Evolutionary conservation across 2,797 vertebrate species (phyloP).

Genomic region (Neosilurus mollespiculum): DNA sequence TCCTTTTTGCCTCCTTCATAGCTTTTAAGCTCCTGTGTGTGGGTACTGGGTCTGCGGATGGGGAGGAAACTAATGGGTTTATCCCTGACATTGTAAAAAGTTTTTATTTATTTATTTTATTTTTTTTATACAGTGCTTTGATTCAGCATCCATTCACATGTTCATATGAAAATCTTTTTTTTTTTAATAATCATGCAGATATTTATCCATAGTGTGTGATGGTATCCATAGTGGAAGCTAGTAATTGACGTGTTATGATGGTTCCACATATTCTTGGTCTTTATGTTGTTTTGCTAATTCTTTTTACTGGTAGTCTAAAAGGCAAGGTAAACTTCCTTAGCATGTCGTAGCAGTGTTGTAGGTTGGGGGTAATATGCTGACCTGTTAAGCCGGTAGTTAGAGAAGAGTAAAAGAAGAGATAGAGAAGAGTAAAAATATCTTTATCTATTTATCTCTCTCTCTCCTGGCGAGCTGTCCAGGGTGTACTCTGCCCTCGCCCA

Average conservation of each 20-base stretch:
- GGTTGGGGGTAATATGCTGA: too few species aligned
- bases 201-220: neutral
- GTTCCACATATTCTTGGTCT: neutral
- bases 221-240: neutral
- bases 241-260: too few species aligned
- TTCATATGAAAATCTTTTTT: conserved; percentile 12
- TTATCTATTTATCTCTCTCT: too few species aligned
- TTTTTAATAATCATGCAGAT: neutral
- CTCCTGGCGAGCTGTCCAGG: too few species aligned
- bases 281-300: neutral
- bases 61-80: conserved; percentile 54
- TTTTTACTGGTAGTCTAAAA: too few species aligned
- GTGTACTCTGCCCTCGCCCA: too few species aligned
- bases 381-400: too few species aligned
- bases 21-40: conserved; percentile 56
- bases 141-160: conserved; percentile 30
- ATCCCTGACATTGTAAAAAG: conserved; percentile 40
- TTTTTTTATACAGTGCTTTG: conserved; percentile 13
- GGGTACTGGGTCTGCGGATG: conserved; percentile 46
- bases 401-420: too few species aligned
- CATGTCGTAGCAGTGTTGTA: too few species aligned
- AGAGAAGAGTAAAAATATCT: too few species aligned
- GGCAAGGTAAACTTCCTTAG: too few species aligned
- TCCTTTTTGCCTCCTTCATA: conserved; percentile 34
- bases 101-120: conserved; percentile 1